A percentile compares a stretch with the other conserved stretches of the same genome.
Conservation (phyloP, 2,113 vertebrate genomes). For the Pseudolaguvia tuberculata region DNA sequence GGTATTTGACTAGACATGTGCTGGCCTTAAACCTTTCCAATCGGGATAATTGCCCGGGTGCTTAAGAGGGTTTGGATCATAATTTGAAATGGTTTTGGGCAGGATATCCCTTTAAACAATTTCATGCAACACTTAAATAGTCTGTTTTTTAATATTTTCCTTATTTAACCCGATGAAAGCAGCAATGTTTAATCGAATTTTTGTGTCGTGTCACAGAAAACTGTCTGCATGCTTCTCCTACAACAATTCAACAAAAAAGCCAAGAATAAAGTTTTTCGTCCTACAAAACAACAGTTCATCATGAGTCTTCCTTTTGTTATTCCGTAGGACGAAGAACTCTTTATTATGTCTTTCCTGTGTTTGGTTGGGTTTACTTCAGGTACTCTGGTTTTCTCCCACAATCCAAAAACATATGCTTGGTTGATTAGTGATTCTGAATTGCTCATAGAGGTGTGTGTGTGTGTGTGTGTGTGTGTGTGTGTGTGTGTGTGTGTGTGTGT, state of each 20-base stretch:
- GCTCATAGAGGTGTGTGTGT: too few relatives aligned
- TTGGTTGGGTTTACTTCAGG: too few relatives aligned
- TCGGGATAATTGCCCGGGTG: background rate
- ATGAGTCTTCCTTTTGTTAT: too few relatives aligned
- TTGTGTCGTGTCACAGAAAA: background rate
- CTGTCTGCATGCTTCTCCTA: background rate
- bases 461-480: too few relatives aligned
- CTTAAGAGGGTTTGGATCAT: background rate
- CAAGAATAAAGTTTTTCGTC: background rate
- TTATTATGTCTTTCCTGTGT: too few relatives aligned
- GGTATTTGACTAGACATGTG: conserved; percentile 8
- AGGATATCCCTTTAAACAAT: background rate
- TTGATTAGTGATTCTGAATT: too few relatives aligned
- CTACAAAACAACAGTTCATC: background rate
- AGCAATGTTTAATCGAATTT: too few relatives aligned
- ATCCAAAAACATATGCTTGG: too few relatives aligned
- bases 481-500: too few relatives aligned
- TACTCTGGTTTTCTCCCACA: too few relatives aligned
- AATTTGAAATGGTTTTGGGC: background rate
- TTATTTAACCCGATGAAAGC: background rate
- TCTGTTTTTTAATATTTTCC: background rate
- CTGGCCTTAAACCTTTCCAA: conserved; percentile 5
- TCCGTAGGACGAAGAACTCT: too few relatives aligned
- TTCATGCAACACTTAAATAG: background rate
- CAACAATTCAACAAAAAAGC: background rate